A percentile compares a stretch with the other conserved stretches of the same genome.
These are phyloP conservation scores for Tragelaphus imberbis DNA, from an alignment of 2,113 vertebrate species.

Conservation along the genomic window DNA sequence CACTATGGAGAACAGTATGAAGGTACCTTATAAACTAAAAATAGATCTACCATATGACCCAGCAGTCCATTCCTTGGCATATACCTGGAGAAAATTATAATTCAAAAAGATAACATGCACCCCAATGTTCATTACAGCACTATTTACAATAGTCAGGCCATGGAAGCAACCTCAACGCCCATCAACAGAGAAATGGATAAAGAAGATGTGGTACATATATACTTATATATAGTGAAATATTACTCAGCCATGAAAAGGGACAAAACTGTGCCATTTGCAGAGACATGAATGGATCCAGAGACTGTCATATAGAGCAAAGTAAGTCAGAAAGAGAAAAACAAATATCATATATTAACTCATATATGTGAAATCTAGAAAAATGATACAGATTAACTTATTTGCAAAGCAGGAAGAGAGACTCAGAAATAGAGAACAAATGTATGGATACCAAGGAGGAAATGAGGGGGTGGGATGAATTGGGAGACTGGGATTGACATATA, in stretches of 20 bases:
- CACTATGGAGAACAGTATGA: background rate
- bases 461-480: background rate
- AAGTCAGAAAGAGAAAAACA: background rate
- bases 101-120: background rate
- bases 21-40: background rate
- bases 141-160: background rate
- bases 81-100: background rate
- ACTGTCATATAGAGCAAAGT: background rate
- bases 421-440: background rate
- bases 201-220: background rate
- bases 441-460: background rate
- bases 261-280: background rate
- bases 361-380: background rate
- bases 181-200: background rate
- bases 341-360: background rate
- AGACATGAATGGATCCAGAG: background rate
- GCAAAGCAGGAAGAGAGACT: background rate
- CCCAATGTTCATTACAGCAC: background rate
- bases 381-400: background rate
- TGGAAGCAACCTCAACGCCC: rapidly evolving
- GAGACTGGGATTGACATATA: background rate
- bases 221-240: background rate
- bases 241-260: background rate
- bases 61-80: background rate
- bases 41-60: background rate